Conservation (phyloP, 2,797 vertebrate genomes). For the Anguilla pacifica region DNA sequence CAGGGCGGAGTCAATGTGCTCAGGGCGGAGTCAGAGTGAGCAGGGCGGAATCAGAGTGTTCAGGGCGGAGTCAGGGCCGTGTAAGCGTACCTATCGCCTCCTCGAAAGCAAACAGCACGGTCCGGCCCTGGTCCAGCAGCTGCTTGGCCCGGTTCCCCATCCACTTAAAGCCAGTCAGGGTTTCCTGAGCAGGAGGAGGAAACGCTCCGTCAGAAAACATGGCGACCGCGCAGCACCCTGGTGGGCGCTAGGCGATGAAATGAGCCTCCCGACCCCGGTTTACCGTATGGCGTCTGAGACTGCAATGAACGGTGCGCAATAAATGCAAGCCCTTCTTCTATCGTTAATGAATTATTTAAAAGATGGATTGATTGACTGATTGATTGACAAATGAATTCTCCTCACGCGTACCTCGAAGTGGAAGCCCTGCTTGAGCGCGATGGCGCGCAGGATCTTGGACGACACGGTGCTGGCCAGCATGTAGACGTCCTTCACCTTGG, state of each 20-base stretch:
- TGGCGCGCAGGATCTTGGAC: constrained; percentile 93
- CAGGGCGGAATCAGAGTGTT: too few relatives aligned
- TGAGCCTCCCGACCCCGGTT: not conserved
- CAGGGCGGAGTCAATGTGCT: too few relatives aligned
- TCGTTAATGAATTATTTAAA: not conserved
- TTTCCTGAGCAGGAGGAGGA: constrained; percentile 78
- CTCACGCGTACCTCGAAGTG: constrained; percentile 87
- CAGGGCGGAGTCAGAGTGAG: not conserved
- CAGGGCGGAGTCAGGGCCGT: not conserved
- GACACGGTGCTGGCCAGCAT: constrained; percentile 97
- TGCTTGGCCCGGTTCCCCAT: constrained; percentile 94
- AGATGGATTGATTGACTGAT: not conserved
- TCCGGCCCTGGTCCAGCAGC: constrained; percentile 87
- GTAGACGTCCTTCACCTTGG: constrained; percentile 82
- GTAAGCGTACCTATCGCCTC: constrained; percentile 90
- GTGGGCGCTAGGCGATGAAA: too few relatives aligned
- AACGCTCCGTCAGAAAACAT: not conserved
- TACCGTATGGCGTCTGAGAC: not conserved
- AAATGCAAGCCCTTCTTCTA: not conserved
- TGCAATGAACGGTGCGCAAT: not conserved
- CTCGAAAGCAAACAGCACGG: constrained; percentile 95
- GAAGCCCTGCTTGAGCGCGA: constrained; percentile 94
- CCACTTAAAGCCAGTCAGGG: constrained; percentile 97
- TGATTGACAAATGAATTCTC: not conserved
- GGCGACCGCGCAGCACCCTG: too few relatives aligned